These are phyloP conservation scores for Neoascia interrupta DNA, from an alignment of 2,888 invertebrate species.

Conservation along the genomic window DNA sequence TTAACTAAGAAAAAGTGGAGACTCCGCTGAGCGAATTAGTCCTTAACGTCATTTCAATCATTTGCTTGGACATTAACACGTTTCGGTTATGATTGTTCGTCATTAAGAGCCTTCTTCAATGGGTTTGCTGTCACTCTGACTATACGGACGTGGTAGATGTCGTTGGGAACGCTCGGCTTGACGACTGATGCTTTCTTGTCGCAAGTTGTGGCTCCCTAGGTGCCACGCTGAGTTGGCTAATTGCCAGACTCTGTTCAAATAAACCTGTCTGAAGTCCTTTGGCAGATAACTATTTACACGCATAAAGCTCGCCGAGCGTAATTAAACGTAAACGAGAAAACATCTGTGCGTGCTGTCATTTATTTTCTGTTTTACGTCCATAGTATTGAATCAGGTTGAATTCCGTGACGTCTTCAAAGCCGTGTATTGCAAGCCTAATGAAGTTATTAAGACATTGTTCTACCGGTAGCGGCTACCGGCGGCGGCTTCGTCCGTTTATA, in stretches of 20 bases:
- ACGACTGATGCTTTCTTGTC: conserved; percentile 26
- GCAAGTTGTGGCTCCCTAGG: conserved; percentile 30
- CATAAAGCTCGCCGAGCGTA: conserved; percentile 28
- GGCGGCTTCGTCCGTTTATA: conserved; percentile 39
- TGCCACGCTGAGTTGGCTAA: conserved; percentile 51
- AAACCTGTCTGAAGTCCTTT: conserved; percentile 57
- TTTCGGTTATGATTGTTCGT: conserved; percentile 62
- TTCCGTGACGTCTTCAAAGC: conserved; percentile 44
- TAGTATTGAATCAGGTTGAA: conserved; percentile 56
- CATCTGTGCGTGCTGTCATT: conserved; percentile 63
- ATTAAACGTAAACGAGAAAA: conserved; percentile 57
- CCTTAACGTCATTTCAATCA: conserved; percentile 58
- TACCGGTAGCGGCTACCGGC: conserved; percentile 3
- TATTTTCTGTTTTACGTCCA: conserved; percentile 26
- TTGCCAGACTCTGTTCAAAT: conserved; percentile 61
- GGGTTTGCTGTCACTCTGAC: conserved; percentile 28
- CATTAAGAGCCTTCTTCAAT: conserved; percentile 51
- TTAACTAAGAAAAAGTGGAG: conserved; percentile 14
- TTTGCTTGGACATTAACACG: conserved; percentile 62
- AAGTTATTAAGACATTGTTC: conserved; percentile 65
- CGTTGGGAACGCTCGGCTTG: too few species aligned
- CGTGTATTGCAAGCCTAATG: conserved; percentile 42
- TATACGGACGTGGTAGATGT: too few species aligned
- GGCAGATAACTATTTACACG: conserved; percentile 44
- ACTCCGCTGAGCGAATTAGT: conserved; percentile 43